Percentiles rank a stretch among this genome's conserved stretches.
These are phyloP conservation scores for Pitangus sulphuratus DNA, from an alignment of 2,797 vertebrate genomes.

Conservation along the genomic window DNA sequence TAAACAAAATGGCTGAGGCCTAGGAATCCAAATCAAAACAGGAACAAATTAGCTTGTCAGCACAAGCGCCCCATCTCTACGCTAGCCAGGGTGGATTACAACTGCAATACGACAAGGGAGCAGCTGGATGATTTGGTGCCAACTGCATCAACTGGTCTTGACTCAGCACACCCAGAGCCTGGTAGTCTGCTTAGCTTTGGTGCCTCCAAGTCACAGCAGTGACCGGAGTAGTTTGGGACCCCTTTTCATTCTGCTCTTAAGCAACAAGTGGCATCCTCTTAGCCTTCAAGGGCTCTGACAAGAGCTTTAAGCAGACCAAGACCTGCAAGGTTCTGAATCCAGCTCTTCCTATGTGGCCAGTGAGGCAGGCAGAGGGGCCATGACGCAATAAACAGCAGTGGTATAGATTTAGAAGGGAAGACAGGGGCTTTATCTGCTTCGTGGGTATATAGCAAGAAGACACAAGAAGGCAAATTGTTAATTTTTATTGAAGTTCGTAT, in stretches of 20 bases:
- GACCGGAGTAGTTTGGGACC: neutral
- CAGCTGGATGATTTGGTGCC: neutral
- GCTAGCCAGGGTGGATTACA: neutral
- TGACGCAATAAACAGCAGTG: neutral
- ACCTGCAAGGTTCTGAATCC: neutral
- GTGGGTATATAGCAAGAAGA: neutral
- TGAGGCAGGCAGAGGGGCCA: neutral
- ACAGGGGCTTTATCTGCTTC: neutral
- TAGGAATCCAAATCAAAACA: neutral
- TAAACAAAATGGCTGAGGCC: neutral
- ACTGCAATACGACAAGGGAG: neutral
- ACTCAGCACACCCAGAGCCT: neutral
- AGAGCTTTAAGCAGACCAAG: neutral
- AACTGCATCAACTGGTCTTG: neutral
- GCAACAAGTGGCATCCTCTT: neutral
- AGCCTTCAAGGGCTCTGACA: neutral
- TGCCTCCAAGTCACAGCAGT: neutral
- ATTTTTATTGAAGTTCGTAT: neutral
- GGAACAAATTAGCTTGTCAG: neutral
- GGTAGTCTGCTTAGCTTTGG: neutral
- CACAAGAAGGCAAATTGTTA: fast-evolving
- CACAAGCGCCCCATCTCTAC: neutral
- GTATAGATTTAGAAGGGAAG: neutral
- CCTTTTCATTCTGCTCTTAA: neutral
- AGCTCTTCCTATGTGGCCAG: neutral